Percentiles rank a stretch among this genome's conserved stretches.
Evolutionary conservation across 2,888 invertebrate genomes (phyloP).

Genomic region (Brachycybe producta): DNA sequence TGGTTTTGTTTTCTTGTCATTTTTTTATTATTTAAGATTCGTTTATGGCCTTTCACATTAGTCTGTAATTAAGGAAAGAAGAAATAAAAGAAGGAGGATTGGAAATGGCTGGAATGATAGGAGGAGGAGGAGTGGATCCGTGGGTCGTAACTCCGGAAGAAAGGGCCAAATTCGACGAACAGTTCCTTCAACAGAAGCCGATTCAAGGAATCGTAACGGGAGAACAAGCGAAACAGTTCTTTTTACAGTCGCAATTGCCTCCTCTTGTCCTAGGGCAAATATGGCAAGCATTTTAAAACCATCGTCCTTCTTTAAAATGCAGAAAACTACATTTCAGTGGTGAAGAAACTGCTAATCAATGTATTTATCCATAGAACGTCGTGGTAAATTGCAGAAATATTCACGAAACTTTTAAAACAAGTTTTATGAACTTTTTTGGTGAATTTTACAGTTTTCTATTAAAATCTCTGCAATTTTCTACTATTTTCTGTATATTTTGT

Average conservation of each 20-base stretch:
- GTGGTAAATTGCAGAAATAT: background rate
- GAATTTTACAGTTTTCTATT: too few relatives aligned
- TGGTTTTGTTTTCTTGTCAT: too few relatives aligned
- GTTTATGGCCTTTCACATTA: too few relatives aligned
- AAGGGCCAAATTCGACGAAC: conserved; percentile 73
- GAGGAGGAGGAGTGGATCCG: conserved; percentile 52
- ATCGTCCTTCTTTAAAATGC: background rate
- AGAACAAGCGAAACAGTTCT: conserved; percentile 83
- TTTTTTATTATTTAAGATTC: too few relatives aligned
- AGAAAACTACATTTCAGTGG: background rate
- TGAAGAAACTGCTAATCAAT: background rate
- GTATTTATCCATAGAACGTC: background rate
- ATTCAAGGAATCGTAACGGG: conserved; percentile 77
- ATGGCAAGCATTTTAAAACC: conserved; percentile 59
- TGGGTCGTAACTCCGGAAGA: conserved; percentile 82
- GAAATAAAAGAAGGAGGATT: too few relatives aligned
- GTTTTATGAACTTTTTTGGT: too few relatives aligned
- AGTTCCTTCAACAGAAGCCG: conserved; percentile 78
- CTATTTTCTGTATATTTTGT: conserved; percentile 13
- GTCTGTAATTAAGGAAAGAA: too few relatives aligned
- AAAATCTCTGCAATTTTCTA: background rate
- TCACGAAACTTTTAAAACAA: too few relatives aligned
- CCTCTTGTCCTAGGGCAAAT: conserved; percentile 82
- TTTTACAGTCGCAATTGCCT: conserved; percentile 82
- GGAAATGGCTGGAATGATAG: too few relatives aligned